Evolutionary conservation across 2,888 invertebrate species (phyloP).

Genomic region (Syrista parreyssii): DNA sequence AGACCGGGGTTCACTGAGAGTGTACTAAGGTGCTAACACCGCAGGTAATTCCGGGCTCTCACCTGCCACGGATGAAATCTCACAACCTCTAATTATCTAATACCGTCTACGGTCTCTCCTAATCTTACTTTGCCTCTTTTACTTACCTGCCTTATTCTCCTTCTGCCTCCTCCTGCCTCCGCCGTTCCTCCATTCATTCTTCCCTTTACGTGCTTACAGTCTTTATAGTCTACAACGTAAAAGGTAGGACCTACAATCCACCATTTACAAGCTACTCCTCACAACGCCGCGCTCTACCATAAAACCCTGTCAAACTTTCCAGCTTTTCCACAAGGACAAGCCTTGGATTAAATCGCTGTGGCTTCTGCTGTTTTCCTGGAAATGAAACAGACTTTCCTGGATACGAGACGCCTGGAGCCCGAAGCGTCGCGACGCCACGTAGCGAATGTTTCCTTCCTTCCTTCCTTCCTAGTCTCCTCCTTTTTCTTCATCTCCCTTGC

Average conservation of each 20-base stretch:
- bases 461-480: background rate
- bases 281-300: slow-evolving; percentile 3
- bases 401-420: background rate
- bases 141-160: background rate
- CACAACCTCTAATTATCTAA: background rate
- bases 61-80: background rate
- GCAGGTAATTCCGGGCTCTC: background rate
- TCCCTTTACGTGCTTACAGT: slow-evolving; percentile 3
- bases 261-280: slow-evolving; percentile 14
- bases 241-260: slow-evolving; percentile 7
- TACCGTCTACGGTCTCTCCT: background rate
- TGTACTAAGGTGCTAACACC: background rate
- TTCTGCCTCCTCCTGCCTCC: no score
- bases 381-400: background rate
- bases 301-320: slow-evolving; percentile 16
- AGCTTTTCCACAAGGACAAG: slow-evolving; percentile 20
- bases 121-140: background rate
- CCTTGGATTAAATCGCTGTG: slow-evolving; percentile 27
- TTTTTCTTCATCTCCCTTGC: background rate
- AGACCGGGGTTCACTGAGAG: slow-evolving; percentile 20
- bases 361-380: slow-evolving; percentile 12
- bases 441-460: background rate
- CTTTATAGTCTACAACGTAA: background rate
- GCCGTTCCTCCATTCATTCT: background rate
- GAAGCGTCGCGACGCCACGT: background rate